Percentiles rank a stretch among this genome's conserved stretches.
Conservation (phyloP, 2,113 vertebrate genomes). For the Nycticebus coucang region DNA sequence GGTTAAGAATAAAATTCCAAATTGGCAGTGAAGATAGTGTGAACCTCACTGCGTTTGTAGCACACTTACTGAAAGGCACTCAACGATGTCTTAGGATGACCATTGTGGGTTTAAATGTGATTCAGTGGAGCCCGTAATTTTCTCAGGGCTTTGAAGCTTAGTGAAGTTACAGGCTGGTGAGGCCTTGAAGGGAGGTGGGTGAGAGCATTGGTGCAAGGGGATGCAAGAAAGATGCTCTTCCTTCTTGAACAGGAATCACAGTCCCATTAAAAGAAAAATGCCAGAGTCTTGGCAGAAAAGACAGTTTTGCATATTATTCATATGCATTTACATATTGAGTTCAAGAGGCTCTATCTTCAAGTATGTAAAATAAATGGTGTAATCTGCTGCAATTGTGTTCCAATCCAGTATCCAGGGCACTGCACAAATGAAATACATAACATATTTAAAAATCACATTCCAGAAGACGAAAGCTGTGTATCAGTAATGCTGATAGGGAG, state of each 20-base stretch:
- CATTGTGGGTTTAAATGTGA: slow-evolving; percentile 51
- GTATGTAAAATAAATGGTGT: slow-evolving; percentile 73
- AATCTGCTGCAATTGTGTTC: slow-evolving; percentile 70
- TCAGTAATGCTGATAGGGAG: not conserved
- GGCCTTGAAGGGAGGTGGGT: slow-evolving; percentile 27
- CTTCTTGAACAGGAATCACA: slow-evolving; percentile 61
- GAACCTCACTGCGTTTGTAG: slow-evolving; percentile 33
- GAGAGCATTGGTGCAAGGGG: not conserved
- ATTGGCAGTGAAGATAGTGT: slow-evolving; percentile 26
- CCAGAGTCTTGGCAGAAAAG: slow-evolving; percentile 65
- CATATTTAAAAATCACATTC: slow-evolving; percentile 63
- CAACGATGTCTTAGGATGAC: slow-evolving; percentile 51
- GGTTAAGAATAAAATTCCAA: slow-evolving; percentile 69
- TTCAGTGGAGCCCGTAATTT: slow-evolving; percentile 57
- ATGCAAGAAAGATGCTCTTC: slow-evolving; percentile 41
- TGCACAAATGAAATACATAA: slow-evolving; percentile 68
- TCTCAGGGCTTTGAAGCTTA: slow-evolving; percentile 55
- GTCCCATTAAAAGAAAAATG: slow-evolving; percentile 69
- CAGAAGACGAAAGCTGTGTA: not conserved
- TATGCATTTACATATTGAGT: slow-evolving; percentile 71
- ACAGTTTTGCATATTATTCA: slow-evolving; percentile 73
- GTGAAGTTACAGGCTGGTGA: slow-evolving; percentile 56
- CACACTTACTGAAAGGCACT: not conserved
- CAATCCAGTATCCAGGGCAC: slow-evolving; percentile 60
- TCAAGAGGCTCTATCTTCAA: slow-evolving; percentile 75